Evolutionary conservation across 2,797 vertebrate species (phyloP).

Genomic region (Potorous gilbertii): DNA sequence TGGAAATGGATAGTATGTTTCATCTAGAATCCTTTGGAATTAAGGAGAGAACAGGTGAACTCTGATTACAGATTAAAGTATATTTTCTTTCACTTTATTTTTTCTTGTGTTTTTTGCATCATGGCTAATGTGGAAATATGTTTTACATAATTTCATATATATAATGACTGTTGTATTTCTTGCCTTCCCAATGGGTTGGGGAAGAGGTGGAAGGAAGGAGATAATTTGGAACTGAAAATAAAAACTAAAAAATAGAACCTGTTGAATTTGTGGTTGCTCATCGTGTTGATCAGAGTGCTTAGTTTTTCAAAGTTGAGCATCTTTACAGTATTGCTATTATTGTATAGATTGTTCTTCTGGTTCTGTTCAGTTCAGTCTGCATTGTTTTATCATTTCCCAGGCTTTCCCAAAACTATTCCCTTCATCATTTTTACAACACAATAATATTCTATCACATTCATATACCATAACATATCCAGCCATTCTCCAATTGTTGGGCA

Average conservation of each 20-base stretch:
- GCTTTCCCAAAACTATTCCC: too few species aligned
- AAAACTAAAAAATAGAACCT: background rate
- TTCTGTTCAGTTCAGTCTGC: background rate
- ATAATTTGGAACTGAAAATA: background rate
- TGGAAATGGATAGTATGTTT: background rate
- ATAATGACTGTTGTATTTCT: background rate
- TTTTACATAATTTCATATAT: background rate
- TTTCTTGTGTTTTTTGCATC: background rate
- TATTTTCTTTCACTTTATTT: background rate
- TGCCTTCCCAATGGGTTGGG: background rate
- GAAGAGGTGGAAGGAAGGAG: background rate
- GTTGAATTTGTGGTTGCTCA: background rate
- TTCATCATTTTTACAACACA: too few species aligned
- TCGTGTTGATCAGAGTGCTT: background rate
- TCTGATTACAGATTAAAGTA: background rate
- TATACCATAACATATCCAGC: too few species aligned
- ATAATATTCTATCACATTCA: too few species aligned
- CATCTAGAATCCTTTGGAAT: background rate
- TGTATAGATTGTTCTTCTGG: background rate
- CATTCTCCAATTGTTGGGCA: too few species aligned
- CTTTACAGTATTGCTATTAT: background rate
- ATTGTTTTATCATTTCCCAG: background rate
- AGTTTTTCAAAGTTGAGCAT: background rate
- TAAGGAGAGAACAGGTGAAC: background rate
- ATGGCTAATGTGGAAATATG: background rate